Evolutionary conservation across 2,888 invertebrate genomes (phyloP).

Genomic region (Scaptomyza reducta): DNA sequence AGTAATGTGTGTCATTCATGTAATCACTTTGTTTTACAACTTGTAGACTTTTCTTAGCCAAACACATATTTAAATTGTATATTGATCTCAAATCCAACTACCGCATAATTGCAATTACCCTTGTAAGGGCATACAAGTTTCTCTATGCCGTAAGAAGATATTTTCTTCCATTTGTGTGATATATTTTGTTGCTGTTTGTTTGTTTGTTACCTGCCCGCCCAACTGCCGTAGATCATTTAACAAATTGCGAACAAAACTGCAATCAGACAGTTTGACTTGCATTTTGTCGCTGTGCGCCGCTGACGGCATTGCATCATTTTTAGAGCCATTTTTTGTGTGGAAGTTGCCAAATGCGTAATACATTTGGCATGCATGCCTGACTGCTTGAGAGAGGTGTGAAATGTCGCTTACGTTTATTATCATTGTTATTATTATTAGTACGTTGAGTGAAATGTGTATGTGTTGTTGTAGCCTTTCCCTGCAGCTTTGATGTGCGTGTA

Average conservation of each 20-base stretch:
- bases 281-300: constrained; percentile 33
- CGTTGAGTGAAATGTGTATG: constrained; percentile 45
- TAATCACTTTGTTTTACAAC: not conserved
- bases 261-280: constrained; percentile 50
- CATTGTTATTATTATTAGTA: constrained; percentile 1
- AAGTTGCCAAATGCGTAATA: constrained; percentile 59
- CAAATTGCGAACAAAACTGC: constrained; percentile 57
- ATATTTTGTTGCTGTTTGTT: constrained; percentile 19
- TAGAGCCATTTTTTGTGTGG: constrained; percentile 43
- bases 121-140: constrained; percentile 34
- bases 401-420: constrained; percentile 43
- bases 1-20: not conserved
- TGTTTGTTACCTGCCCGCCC: constrained; percentile 2
- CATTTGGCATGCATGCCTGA: constrained; percentile 46
- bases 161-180: constrained; percentile 3
- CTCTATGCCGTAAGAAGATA: not conserved
- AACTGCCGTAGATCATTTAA: constrained; percentile 57
- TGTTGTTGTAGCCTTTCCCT: constrained; percentile 30
- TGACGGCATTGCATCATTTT: constrained; percentile 55
- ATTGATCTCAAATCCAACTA: not conserved
- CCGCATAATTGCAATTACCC: not conserved
- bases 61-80: not conserved
- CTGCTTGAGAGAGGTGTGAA: constrained; percentile 43
- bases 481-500: constrained; percentile 17
- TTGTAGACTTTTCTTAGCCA: not conserved